Conservation (phyloP, 2,888 invertebrate genomes). For the Dynastes maya region DNA sequence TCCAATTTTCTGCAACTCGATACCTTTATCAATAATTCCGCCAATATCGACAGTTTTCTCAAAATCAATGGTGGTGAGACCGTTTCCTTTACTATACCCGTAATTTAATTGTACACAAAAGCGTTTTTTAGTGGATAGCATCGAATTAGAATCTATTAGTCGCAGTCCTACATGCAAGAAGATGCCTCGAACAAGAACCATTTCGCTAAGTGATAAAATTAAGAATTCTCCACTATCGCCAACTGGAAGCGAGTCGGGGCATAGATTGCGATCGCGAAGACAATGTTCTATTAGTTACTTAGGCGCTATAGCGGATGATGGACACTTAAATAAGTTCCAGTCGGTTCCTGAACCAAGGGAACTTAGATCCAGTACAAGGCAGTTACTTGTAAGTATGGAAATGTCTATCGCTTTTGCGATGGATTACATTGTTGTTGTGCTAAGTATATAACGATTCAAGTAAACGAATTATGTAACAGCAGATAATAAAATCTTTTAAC, state of each 20-base stretch:
- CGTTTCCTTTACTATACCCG: neutral
- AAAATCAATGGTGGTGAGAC: conserved; percentile 73
- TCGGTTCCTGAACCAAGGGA: conserved; percentile 63
- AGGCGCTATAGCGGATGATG: conserved; percentile 68
- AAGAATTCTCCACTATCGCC: conserved; percentile 62
- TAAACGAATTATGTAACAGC: no score
- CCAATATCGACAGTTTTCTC: conserved; percentile 80
- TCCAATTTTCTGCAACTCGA: conserved; percentile 84
- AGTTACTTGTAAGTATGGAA: conserved; percentile 61
- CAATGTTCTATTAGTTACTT: conserved; percentile 66
- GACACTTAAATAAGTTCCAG: conserved; percentile 61
- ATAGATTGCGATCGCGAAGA: conserved; percentile 68
- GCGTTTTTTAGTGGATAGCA: conserved; percentile 45
- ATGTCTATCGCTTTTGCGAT: neutral
- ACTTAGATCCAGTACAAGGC: conserved; percentile 64
- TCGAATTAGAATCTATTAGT: conserved; percentile 38
- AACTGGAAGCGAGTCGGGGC: conserved; percentile 64
- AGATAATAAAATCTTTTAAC: no score
- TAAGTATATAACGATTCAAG: no score
- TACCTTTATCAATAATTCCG: conserved; percentile 78
- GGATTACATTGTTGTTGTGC: no score
- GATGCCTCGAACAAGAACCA: conserved; percentile 61
- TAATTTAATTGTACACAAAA: conserved; percentile 19
- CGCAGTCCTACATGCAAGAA: conserved; percentile 48
- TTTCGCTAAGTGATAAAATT: conserved; percentile 58